Base-by-base conservation (phyloP, 2,797 vertebrate species). In the Darevskia mixta region DNA sequence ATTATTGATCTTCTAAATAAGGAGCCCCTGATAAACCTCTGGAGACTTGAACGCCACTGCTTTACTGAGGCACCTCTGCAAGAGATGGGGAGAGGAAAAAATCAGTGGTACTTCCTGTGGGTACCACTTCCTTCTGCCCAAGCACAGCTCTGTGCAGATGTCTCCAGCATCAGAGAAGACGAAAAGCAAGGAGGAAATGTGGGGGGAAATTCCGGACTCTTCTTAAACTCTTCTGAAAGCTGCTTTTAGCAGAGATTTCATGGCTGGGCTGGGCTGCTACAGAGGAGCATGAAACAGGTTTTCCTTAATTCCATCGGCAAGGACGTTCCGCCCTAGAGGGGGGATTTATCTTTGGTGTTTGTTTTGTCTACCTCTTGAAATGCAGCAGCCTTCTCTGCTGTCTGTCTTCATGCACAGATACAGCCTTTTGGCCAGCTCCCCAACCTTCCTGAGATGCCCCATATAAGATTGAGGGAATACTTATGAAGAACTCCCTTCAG, bases 261-360 rank as follows among this genome's bases (percentile, higher is more conserved):
- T 81, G 77, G 32, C 35, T 35, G 72, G 38, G 38, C 75, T 61
- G 17, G 27, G 45, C 81, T 8, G 69, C 79, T 58, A 64, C 58
- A 13, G 10, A 9, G 27, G 2, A 8, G 79, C 75, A 85, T 77
- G 78, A 90, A 69, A 78, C 32, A 4, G 15, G n/a, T 6, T 88
- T 82, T 91, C 76, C n/a, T 85, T 86, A 87, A 92, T 85, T 79
- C 86, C n/a, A 38, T 25, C 43, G 9, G 85, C 75, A 89, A 76
- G 79, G 72, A 83, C 10, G 7, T 61, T 90, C 80, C 9, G 20
- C 81, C 58, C 71, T 78, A 89, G 45, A 82, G 84, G 3, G 20
- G 29, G 18, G 58, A 45, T 78, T 73, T 85, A 76, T 78, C 38
- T 78, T 76, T 38, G 78, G 43, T n/a, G 13, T 73, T 32, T 72